These are phyloP conservation scores for Sesia apiformis DNA, from an alignment of 2,888 invertebrate species.

Conservation along the genomic window DNA sequence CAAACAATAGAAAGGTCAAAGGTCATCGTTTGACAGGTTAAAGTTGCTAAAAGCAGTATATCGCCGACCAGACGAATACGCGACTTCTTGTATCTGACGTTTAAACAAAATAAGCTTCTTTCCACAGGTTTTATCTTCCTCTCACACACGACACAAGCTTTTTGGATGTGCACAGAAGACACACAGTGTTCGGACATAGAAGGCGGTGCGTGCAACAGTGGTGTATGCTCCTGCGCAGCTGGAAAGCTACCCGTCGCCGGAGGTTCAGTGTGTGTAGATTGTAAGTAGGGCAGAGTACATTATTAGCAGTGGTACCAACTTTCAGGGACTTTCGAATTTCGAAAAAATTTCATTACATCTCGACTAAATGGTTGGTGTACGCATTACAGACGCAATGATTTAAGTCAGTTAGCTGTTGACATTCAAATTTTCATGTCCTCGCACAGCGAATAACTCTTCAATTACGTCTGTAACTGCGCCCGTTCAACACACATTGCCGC, in stretches of 20 bases:
- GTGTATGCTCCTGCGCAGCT: slow-evolving; percentile 12
- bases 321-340: slow-evolving; percentile 1
- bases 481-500: too few relatives aligned
- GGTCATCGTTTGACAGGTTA: too few relatives aligned
- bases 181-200: slow-evolving; percentile 30
- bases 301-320: slow-evolving; percentile 2
- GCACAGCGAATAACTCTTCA: too few relatives aligned
- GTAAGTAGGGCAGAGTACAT: slow-evolving; percentile 4
- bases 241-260: slow-evolving; percentile 5
- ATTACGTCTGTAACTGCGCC: too few relatives aligned
- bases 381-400: not conserved
- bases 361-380: too few relatives aligned
- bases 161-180: slow-evolving; percentile 36
- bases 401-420: not conserved
- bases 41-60: too few relatives aligned
- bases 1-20: too few relatives aligned
- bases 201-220: slow-evolving; percentile 32
- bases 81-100: too few relatives aligned
- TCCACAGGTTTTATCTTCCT: not conserved
- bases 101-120: not conserved
- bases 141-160: slow-evolving; percentile 8
- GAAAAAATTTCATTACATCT: not conserved
- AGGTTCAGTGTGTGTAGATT: slow-evolving; percentile 8
- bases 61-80: too few relatives aligned
- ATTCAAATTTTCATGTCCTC: too few relatives aligned